Evolutionary conservation across 2,113 vertebrate species (phyloP).

Genomic region (Sceloporus tristichus): DNA sequence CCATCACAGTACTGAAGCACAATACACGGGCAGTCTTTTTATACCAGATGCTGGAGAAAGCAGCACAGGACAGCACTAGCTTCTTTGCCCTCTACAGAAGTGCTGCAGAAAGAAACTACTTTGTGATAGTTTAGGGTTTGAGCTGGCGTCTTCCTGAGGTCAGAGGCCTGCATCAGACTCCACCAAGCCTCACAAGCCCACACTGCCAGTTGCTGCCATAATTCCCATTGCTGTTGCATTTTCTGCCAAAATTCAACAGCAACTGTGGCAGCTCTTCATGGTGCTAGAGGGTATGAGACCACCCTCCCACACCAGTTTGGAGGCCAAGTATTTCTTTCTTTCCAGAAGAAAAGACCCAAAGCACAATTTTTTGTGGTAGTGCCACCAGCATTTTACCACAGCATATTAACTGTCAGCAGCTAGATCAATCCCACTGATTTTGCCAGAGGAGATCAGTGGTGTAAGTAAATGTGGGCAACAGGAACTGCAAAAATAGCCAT

Average conservation of each 20-base stretch:
- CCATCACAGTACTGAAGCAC: not conserved
- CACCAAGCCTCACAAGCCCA: too few species aligned
- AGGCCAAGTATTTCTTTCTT: not conserved
- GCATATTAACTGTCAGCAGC: not conserved
- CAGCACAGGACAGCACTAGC: not conserved
- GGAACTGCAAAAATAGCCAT: too few species aligned
- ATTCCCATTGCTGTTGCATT: not conserved
- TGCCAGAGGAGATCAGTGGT: too few species aligned
- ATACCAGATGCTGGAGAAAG: not conserved
- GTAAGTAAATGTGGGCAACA: too few species aligned
- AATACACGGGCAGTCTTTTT: not conserved
- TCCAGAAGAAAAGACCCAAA: not conserved
- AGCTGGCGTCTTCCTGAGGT: too few species aligned
- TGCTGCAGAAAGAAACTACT: not conserved
- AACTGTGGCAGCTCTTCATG: not conserved
- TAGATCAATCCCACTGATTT: not conserved
- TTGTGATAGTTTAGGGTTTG: not conserved
- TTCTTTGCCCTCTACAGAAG: not conserved
- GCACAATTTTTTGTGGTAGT: not conserved
- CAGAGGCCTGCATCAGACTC: too few species aligned
- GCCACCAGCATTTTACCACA: not conserved
- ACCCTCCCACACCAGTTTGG: not conserved
- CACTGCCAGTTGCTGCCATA: not conserved
- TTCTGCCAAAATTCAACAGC: not conserved
- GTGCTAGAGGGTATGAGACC: not conserved